These are phyloP conservation scores for Melipona beecheii DNA, from an alignment of 2,888 invertebrate genomes.

Conservation along the genomic window DNA sequence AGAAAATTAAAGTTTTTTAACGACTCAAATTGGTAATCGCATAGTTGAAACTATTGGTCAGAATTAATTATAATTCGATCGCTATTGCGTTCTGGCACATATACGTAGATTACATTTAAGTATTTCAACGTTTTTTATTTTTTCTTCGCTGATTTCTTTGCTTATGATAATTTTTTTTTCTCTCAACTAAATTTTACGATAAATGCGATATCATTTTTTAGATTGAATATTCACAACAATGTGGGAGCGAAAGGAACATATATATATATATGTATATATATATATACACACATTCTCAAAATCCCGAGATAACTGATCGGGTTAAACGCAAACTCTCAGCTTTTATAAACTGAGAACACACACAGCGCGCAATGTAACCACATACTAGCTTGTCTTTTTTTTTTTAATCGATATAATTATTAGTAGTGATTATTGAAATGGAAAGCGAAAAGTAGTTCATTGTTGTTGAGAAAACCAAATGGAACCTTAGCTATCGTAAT, in stretches of 20 bases:
- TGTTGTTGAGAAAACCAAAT: conserved; percentile 37
- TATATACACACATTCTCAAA: conserved; percentile 36
- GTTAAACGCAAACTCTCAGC: conserved; percentile 44
- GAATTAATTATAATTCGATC: conserved; percentile 22
- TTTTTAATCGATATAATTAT: conserved; percentile 34
- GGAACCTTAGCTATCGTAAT: conserved; percentile 41
- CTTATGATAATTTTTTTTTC: conserved; percentile 26
- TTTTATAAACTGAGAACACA: conserved; percentile 51
- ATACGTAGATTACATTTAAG: conserved; percentile 46
- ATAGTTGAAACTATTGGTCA: conserved; percentile 8
- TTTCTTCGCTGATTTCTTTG: conserved; percentile 11
- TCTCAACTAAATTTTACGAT: conserved; percentile 41
- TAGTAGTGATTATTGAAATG: conserved; percentile 57
- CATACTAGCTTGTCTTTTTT: neutral
- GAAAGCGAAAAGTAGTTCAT: conserved; percentile 52
- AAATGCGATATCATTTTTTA: conserved; percentile 36
- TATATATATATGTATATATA: conserved; percentile 8
- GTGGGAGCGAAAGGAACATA: conserved; percentile 53
- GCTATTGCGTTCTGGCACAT: conserved; percentile 36
- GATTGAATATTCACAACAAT: conserved; percentile 57
- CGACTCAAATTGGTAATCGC: conserved; percentile 9
- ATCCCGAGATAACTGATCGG: conserved; percentile 19
- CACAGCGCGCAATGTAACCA: conserved; percentile 25
- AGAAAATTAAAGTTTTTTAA: conserved; percentile 9
- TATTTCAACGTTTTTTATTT: conserved; percentile 41